These are phyloP conservation scores for Labroides dimidiatus DNA, from an alignment of 2,797 vertebrate species.

Conservation along the genomic window DNA sequence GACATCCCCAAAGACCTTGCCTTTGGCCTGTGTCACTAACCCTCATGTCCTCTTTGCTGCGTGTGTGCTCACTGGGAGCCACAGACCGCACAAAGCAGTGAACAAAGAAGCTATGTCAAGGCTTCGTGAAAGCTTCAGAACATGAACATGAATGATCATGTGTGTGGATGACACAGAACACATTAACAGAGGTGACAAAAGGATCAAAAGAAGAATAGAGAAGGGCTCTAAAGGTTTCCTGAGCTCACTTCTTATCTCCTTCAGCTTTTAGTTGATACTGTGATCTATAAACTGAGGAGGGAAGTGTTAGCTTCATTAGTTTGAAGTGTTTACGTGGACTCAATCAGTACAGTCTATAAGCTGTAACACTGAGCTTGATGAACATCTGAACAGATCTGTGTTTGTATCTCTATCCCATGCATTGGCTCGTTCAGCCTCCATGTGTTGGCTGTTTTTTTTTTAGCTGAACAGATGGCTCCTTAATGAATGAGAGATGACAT, in stretches of 20 bases:
- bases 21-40: conserved; percentile 74
- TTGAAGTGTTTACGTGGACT: conserved; percentile 7
- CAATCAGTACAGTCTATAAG: background rate
- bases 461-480: conserved; percentile 71
- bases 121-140: conserved; percentile 17
- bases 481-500: conserved; percentile 72
- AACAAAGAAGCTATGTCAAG: conserved; percentile 36
- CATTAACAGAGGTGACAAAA: conserved; percentile 19
- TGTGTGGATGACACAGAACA: conserved; percentile 23
- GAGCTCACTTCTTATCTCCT: too few species aligned
- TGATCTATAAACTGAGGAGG: conserved; percentile 50
- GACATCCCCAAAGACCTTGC: conserved; percentile 76
- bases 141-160: background rate
- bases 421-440: conserved; percentile 4
- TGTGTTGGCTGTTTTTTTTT: conserved; percentile 44
- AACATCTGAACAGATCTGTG: background rate
- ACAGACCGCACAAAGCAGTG: background rate
- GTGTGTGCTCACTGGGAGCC: conserved; percentile 9
- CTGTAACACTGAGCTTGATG: background rate
- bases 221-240: conserved; percentile 8
- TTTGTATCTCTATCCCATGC: background rate
- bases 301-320: conserved; percentile 46
- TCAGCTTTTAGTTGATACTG: conserved; percentile 11
- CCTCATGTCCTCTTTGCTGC: conserved; percentile 50
- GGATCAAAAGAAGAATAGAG: background rate